Percentiles rank a stretch among this genome's conserved stretches.
Conservation (phyloP, 2,888 invertebrate genomes). For the Campoletis raptor region DNA sequence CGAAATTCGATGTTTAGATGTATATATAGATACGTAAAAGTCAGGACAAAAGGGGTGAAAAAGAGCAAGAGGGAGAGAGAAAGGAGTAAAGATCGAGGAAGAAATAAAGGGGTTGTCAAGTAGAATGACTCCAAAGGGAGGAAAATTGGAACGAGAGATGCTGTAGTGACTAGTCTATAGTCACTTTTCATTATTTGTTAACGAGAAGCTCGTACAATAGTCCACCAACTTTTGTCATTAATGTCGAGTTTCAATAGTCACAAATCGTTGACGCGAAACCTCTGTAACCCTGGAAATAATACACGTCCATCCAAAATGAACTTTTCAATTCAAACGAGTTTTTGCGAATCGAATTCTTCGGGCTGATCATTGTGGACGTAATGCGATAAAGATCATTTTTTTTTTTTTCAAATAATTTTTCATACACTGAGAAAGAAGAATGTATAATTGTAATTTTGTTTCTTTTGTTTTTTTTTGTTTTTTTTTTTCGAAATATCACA, state of each 20-base stretch:
- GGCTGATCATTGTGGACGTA: not conserved
- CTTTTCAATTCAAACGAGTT: not conserved
- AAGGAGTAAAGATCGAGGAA: constrained; percentile 1
- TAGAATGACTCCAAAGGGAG: constrained; percentile 14
- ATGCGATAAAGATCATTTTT: not conserved
- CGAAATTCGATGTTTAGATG: constrained; percentile 25
- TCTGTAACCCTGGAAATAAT: constrained; percentile 19
- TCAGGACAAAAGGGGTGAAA: not conserved
- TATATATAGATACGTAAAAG: not conserved
- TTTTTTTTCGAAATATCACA: not conserved
- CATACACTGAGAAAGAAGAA: too few relatives aligned
- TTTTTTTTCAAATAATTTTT: too few relatives aligned
- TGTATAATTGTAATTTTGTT: too few relatives aligned
- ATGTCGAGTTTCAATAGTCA: constrained; percentile 18
- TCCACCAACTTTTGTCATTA: constrained; percentile 63
- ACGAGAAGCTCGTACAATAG: constrained; percentile 40
- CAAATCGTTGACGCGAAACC: constrained; percentile 36
- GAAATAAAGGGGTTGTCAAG: not conserved
- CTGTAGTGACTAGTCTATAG: constrained; percentile 18
- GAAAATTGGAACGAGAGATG: constrained; percentile 35
- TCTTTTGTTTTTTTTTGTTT: not conserved
- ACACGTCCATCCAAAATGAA: constrained; percentile 9
- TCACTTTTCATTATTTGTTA: constrained; percentile 54
- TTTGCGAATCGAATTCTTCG: not conserved
- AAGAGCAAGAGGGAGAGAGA: not conserved